Conservation (phyloP, 2,113 vertebrate species). For the Sylvia atricapilla region DNA sequence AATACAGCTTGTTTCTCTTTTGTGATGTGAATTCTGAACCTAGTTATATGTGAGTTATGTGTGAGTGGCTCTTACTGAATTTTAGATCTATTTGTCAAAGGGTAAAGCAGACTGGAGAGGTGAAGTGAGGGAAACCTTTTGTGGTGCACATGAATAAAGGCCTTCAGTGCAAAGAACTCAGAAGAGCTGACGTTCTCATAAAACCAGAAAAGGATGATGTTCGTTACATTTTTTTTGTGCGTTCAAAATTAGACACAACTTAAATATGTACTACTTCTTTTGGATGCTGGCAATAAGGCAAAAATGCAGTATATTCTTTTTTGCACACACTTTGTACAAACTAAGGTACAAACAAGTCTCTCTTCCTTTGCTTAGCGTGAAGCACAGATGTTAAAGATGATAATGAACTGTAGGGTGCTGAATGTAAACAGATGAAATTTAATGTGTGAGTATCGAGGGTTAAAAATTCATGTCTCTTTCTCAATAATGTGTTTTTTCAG, state of each 20-base stretch:
- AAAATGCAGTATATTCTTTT: background rate
- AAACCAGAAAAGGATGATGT: background rate
- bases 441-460: background rate
- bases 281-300: background rate
- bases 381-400: background rate
- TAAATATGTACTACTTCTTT: background rate
- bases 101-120: background rate
- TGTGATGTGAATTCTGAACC: background rate
- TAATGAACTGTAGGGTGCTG: background rate
- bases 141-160: background rate
- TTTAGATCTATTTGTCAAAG: background rate
- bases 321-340: background rate
- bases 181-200: background rate
- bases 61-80: background rate
- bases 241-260: background rate
- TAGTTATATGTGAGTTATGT: background rate
- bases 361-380: background rate
- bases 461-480: background rate
- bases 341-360: background rate
- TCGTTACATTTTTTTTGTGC: background rate
- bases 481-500: background rate
- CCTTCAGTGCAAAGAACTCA: background rate
- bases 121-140: background rate
- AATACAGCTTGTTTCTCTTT: background rate
- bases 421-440: background rate